Percentiles rank a stretch among this genome's conserved stretches.
These are phyloP conservation scores for Catamblyrhynchus diadema DNA, from an alignment of 2,797 vertebrate genomes.

Conservation along the genomic window DNA sequence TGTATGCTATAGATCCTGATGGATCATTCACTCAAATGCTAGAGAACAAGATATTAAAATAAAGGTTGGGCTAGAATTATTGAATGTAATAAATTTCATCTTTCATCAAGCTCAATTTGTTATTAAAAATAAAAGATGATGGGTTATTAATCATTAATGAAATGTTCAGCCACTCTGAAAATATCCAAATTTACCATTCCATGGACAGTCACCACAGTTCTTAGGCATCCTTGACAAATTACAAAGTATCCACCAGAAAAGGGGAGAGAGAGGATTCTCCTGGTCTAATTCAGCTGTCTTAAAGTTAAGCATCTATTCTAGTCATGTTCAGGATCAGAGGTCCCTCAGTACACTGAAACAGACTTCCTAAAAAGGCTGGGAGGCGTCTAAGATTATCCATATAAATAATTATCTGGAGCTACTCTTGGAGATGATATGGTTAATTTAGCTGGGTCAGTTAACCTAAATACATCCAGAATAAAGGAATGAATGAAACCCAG, in stretches of 20 bases:
- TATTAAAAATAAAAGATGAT: not conserved
- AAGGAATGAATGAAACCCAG: not conserved
- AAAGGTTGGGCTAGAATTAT: not conserved
- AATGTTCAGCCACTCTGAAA: conserved; percentile 14
- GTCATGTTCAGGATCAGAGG: not conserved
- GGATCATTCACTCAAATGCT: not conserved
- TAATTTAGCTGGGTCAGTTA: not conserved
- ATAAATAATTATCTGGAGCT: not conserved
- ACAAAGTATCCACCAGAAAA: not conserved
- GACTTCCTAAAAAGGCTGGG: not conserved
- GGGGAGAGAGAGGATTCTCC: not conserved
- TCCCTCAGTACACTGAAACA: not conserved
- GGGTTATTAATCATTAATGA: not conserved
- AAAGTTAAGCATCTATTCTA: not conserved
- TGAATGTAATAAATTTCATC: not conserved
- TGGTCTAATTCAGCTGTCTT: not conserved
- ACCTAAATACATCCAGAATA: not conserved
- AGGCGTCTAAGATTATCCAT: not conserved
- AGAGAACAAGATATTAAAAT: not conserved
- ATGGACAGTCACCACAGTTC: not conserved
- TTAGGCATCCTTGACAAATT: not conserved
- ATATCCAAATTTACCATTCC: conserved; percentile 16
- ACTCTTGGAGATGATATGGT: not conserved
- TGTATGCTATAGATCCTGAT: not conserved
- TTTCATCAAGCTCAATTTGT: not conserved